Percentiles rank a stretch among this genome's conserved stretches.
These are phyloP conservation scores for Paramormyrops kingsleyae DNA, from an alignment of 2,113 vertebrate species.

Conservation along the genomic window DNA sequence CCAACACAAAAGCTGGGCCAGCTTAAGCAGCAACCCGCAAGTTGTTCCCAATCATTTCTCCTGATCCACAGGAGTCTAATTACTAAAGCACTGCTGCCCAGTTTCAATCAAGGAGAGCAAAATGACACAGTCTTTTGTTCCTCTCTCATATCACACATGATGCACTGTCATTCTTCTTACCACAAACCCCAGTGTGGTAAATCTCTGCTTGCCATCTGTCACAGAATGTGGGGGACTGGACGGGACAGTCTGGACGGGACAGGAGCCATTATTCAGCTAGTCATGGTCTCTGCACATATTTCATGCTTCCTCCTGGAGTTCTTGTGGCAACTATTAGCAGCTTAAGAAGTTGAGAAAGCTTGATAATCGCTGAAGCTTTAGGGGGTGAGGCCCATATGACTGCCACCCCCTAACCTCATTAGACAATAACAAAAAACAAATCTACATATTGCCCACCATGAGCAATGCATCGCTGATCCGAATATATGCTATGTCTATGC, in stretches of 20 bases:
- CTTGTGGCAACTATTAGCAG: slow-evolving; percentile 52
- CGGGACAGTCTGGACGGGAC: slow-evolving; percentile 34
- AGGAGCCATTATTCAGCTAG: slow-evolving; percentile 52
- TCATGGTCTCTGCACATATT: slow-evolving; percentile 64
- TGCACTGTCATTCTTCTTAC: slow-evolving; percentile 47
- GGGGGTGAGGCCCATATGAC: slow-evolving; percentile 34
- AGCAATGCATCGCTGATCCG: not conserved
- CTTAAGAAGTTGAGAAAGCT: slow-evolving; percentile 34
- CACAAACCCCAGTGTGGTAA: slow-evolving; percentile 34
- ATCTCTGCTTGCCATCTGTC: slow-evolving; percentile 57
- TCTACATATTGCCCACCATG: not conserved
- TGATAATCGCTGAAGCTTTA: slow-evolving; percentile 49
- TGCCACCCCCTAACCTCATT: not conserved
- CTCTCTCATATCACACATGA: slow-evolving; percentile 45
- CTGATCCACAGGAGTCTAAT: slow-evolving; percentile 40
- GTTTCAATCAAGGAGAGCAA: slow-evolving; percentile 38
- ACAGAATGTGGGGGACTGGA: slow-evolving; percentile 37
- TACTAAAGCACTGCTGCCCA: slow-evolving; percentile 40
- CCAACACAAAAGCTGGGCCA: slow-evolving; percentile 22
- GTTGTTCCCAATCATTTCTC: slow-evolving; percentile 30
- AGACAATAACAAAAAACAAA: not conserved
- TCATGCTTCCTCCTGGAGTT: slow-evolving; percentile 54
- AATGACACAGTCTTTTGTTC: slow-evolving; percentile 46
- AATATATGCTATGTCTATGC: not conserved
- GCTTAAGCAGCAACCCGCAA: slow-evolving; percentile 10